Evolutionary conservation across 2,113 vertebrate genomes (phyloP).

Genomic region (Mormyrus lacerda): DNA sequence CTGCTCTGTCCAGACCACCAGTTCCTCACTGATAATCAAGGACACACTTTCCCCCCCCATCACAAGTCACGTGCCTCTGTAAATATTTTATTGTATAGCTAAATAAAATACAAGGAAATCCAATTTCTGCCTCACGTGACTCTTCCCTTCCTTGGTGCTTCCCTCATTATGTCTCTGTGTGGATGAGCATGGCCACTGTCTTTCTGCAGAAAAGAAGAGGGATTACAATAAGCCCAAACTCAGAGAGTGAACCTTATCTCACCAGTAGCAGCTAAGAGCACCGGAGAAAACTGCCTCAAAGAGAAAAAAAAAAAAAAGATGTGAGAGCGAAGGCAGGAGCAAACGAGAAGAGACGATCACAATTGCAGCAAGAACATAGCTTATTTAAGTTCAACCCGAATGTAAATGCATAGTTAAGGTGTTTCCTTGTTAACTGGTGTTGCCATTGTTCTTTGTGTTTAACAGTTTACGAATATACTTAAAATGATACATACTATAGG

Average conservation of each 20-base stretch:
- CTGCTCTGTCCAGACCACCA: not conserved
- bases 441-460: not conserved
- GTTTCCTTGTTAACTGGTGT: slow-evolving; percentile 13
- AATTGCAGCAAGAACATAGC: slow-evolving; percentile 34
- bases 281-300: slow-evolving; percentile 57
- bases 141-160: slow-evolving; percentile 32
- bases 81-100: not conserved
- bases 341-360: slow-evolving; percentile 8
- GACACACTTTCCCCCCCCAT: not conserved
- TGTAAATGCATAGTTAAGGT: slow-evolving; percentile 31
- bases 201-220: slow-evolving; percentile 44
- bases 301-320: slow-evolving; percentile 34
- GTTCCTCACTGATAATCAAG: slow-evolving; percentile 8
- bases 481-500: not conserved
- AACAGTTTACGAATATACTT: not conserved
- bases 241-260: slow-evolving; percentile 64
- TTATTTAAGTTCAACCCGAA: not conserved
- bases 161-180: slow-evolving; percentile 49
- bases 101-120: not conserved
- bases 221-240: slow-evolving; percentile 69
- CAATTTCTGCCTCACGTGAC: not conserved
- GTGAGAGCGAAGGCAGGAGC: slow-evolving; percentile 29
- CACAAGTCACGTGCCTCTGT: not conserved
- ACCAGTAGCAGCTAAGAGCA: slow-evolving; percentile 64
- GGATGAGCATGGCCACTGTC: slow-evolving; percentile 52